Base-by-base conservation (phyloP, 2,888 invertebrate genomes). In the Meteorus cinctellus region DNA sequence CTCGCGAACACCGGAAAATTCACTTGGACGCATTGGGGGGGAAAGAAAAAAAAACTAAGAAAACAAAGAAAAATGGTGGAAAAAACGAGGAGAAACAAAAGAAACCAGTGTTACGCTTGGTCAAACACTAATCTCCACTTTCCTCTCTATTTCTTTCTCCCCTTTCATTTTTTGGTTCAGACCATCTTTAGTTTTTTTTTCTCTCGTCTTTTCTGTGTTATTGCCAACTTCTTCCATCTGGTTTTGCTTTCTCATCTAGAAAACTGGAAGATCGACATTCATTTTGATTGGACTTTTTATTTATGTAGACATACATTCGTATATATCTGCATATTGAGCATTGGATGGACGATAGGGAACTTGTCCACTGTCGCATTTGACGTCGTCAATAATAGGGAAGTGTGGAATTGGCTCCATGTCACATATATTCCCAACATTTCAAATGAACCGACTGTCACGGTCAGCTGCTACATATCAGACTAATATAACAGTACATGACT, bases 381-480 rank as follows among this genome's bases (percentile, higher is more conserved):
- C 69, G 19, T 31, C 29, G 69, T 69, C 69, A 69, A 69, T 69
- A 69, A 14, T 55, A 31, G 69, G 27, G 24, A 12, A 14, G 27
- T 48, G 34, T 55, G 19, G n/a, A 55, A 55, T 19, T 19, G 31
- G 51, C 29, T 51, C 55, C 4, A 14, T 16, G 12, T n/a, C 51
- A 29, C 29, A 29, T 29, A n/a, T 51, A 55, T 31, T 29, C n/a
- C 41, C 6, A 27, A n/a, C 36, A 10, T 19, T 31, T 19, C n/a
- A 41, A 41, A 65, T 41, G 24, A 65, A 65, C 34, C 36, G 19
- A 41, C 36, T 41, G 36, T 65, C 55, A 55, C 4, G 65, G 41
- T 65, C 65, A 65, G 41, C 65, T 65, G 62, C n/a, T 62, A 10
- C 16, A 62, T 31, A 55, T 55, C 19, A 24, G n/a, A 55, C 19